phyloP scores from a whole-genome alignment of 1,140 invertebrate species.

The Bombus impatiens region DNA sequence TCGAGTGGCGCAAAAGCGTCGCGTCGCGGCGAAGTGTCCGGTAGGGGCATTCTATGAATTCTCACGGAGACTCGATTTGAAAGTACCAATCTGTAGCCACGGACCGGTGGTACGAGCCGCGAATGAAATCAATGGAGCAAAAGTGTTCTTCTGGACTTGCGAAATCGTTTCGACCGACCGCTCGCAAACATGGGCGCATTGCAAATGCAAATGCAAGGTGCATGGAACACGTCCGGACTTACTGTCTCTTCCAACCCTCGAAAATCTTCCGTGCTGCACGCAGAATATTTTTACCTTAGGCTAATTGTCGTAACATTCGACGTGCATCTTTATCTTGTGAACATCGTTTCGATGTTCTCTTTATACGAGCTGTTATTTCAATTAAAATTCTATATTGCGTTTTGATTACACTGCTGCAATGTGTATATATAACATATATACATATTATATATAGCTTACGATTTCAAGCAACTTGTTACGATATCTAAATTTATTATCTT shows the following conservation, averaged over 20 bases:
- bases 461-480: too few relatives aligned
- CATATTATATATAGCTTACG: too few relatives aligned
- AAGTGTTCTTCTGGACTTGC: conserved; percentile 62
- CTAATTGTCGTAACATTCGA: too few relatives aligned
- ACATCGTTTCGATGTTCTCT: too few relatives aligned
- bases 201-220: conserved; percentile 55
- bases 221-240: conserved; percentile 2
- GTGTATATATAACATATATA: too few relatives aligned
- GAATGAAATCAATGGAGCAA: conserved; percentile 57
- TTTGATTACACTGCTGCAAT: too few relatives aligned
- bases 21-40: conserved; percentile 55
- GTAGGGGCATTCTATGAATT: conserved; percentile 60
- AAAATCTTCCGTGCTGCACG: background rate
- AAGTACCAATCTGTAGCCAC: conserved; percentile 52
- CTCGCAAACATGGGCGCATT: conserved; percentile 36
- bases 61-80: conserved; percentile 66
- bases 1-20: conserved; percentile 18
- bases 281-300: too few relatives aligned
- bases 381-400: too few relatives aligned
- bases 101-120: conserved; percentile 35
- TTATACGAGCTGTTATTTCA: too few relatives aligned
- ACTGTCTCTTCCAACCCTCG: background rate
- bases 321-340: too few relatives aligned
- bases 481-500: too few relatives aligned
- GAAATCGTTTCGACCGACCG: conserved; percentile 57